Conservation (phyloP, 2,888 invertebrate species). For the Pollenia griseotomentosa region DNA sequence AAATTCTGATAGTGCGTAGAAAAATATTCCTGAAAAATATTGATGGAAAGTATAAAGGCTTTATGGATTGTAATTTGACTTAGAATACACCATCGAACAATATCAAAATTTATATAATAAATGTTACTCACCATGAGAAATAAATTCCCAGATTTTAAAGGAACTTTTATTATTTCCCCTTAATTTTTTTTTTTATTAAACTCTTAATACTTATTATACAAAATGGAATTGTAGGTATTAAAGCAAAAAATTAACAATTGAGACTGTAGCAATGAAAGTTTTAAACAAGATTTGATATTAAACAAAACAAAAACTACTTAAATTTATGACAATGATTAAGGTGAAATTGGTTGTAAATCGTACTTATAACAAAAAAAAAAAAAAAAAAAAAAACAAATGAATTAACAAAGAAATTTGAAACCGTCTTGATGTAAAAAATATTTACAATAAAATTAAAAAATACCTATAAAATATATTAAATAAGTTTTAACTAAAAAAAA, state of each 20-base stretch:
- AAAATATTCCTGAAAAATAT: too few species aligned
- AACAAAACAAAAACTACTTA: constrained; percentile 22
- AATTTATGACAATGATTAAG: constrained; percentile 56
- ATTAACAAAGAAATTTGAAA: constrained; percentile 57
- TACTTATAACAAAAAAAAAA: constrained; percentile 40
- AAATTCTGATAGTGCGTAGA: too few species aligned
- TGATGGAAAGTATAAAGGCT: too few species aligned
- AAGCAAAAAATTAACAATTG: constrained; percentile 37
- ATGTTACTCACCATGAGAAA: too few species aligned
- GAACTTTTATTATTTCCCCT: background rate
- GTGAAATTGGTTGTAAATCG: constrained; percentile 70
- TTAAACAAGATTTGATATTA: constrained; percentile 44
- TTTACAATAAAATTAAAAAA: constrained; percentile 40
- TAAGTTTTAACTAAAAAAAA: constrained; percentile 49
- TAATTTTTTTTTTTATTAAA: constrained; percentile 31
- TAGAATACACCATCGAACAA: too few species aligned
- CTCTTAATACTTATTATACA: constrained; percentile 31
- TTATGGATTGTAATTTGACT: too few species aligned
- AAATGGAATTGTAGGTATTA: constrained; percentile 58
- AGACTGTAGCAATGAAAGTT: constrained; percentile 69
- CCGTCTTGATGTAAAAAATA: constrained; percentile 64
- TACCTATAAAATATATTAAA: constrained; percentile 9
- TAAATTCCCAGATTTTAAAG: too few species aligned
- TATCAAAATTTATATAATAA: too few species aligned
- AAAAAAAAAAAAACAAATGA: constrained; percentile 9